These are phyloP conservation scores for Xiphydria camelus DNA, from an alignment of 2,888 invertebrate genomes.

Conservation along the genomic window DNA sequence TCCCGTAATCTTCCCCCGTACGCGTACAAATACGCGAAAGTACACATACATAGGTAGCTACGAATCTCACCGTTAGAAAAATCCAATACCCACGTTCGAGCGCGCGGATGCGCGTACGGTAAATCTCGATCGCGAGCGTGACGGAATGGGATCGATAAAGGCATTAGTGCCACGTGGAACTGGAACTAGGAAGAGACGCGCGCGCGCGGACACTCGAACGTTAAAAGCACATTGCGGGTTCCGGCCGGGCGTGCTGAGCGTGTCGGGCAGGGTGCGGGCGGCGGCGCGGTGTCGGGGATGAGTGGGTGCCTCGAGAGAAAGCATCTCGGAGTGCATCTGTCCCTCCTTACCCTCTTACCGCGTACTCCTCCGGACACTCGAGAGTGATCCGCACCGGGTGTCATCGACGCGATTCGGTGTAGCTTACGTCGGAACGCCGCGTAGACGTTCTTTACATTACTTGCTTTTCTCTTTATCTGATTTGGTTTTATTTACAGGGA, in stretches of 20 bases:
- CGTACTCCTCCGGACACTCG: conserved; percentile 6
- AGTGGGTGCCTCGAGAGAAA: conserved; percentile 34
- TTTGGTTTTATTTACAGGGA: no score
- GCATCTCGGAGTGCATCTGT: conserved; percentile 23
- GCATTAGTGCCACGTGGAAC: conserved; percentile 23
- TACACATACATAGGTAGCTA: no score
- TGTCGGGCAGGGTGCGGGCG: conserved; percentile 23
- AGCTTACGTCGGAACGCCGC: no score
- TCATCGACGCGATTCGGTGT: no score
- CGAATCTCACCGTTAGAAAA: no score
- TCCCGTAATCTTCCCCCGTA: no score
- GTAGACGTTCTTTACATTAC: conserved; percentile 9
- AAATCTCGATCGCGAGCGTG: conserved; percentile 3
- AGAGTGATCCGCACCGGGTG: neutral
- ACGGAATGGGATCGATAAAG: neutral
- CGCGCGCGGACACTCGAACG: conserved; percentile 32
- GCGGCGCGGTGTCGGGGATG: conserved; percentile 32
- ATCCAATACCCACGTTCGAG: no score
- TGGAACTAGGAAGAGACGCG: conserved; percentile 26
- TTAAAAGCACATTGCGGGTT: conserved; percentile 33
- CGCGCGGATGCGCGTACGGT: neutral
- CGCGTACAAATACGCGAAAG: no score
- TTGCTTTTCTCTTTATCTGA: neutral
- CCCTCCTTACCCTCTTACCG: conserved; percentile 18
- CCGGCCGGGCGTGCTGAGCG: conserved; percentile 18